These are phyloP conservation scores for Shargacucullia verbasci DNA, from an alignment of 2,888 invertebrate species.

Conservation along the genomic window DNA sequence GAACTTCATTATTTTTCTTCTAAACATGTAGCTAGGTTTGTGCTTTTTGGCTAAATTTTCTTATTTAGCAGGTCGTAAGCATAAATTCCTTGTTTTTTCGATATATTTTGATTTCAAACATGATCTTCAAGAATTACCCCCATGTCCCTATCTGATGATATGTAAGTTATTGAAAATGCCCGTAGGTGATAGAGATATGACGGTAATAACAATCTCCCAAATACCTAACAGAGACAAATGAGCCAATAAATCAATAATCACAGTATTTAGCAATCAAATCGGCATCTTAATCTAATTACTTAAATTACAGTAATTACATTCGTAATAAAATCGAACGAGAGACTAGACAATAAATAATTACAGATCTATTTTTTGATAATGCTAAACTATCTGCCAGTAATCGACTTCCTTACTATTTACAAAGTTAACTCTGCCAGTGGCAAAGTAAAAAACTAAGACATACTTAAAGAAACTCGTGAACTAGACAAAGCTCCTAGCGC, in stretches of 20 bases:
- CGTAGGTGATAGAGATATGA: conserved; percentile 22
- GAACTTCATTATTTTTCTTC: no score
- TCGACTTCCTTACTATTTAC: conserved; percentile 52
- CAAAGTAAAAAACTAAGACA: conserved; percentile 12
- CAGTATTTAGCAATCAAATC: conserved; percentile 53
- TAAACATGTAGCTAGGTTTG: no score
- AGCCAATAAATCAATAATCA: conserved; percentile 58
- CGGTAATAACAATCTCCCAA: conserved; percentile 39
- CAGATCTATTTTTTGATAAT: conserved; percentile 61
- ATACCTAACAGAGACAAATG: conserved; percentile 34
- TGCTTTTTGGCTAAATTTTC: no score
- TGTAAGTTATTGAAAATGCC: no score
- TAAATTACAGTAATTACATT: conserved; percentile 62
- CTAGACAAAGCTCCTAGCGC: conserved; percentile 21
- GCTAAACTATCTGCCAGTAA: conserved; percentile 47
- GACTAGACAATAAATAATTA: conserved; percentile 64
- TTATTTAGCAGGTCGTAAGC: no score
- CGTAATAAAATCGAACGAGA: conserved; percentile 54
- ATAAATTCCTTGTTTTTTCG: no score
- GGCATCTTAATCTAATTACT: conserved; percentile 62
- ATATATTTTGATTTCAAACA: no score
- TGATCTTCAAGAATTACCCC: no score
- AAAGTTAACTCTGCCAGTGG: conserved; percentile 34
- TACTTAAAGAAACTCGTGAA: neutral
- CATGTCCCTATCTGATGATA: no score